These are phyloP conservation scores for Pterocles orientalis DNA, from an alignment of 2,113 vertebrate genomes.

Conservation along the genomic window DNA sequence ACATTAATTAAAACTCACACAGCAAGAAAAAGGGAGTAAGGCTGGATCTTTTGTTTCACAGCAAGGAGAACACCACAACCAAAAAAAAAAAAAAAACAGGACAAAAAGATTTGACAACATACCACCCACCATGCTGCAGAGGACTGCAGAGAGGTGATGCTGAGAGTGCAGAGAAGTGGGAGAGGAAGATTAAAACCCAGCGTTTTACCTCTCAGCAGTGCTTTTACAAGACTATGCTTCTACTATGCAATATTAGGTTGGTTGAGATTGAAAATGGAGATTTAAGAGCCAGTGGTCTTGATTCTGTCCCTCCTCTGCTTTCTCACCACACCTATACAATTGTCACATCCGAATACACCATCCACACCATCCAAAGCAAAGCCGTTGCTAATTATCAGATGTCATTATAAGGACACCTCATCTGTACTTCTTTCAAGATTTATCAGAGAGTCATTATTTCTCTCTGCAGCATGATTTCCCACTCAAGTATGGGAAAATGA, in stretches of 20 bases:
- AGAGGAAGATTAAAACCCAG: background rate
- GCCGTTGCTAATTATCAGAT: conserved; percentile 31
- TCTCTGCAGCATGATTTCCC: conserved; percentile 24
- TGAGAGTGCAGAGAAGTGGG: background rate
- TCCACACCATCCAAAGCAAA: background rate
- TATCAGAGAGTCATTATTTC: conserved; percentile 22
- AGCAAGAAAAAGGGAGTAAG: background rate
- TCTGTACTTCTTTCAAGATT: background rate
- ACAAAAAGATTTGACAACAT: background rate
- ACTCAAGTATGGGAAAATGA: background rate
- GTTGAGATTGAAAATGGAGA: background rate
- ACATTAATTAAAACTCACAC: conserved; percentile 44
- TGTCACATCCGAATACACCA: background rate
- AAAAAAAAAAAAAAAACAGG: background rate
- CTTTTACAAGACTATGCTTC: background rate
- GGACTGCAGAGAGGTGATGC: background rate
- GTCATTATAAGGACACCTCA: background rate
- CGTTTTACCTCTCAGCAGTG: background rate
- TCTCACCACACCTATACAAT: background rate
- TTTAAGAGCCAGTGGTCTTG: background rate
- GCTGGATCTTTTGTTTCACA: background rate
- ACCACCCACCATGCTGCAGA: background rate
- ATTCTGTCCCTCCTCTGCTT: background rate
- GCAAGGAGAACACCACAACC: background rate
- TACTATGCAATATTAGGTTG: background rate